These are phyloP conservation scores for Drosophila greeni DNA, from an alignment of 2,888 invertebrate species.

Conservation along the genomic window DNA sequence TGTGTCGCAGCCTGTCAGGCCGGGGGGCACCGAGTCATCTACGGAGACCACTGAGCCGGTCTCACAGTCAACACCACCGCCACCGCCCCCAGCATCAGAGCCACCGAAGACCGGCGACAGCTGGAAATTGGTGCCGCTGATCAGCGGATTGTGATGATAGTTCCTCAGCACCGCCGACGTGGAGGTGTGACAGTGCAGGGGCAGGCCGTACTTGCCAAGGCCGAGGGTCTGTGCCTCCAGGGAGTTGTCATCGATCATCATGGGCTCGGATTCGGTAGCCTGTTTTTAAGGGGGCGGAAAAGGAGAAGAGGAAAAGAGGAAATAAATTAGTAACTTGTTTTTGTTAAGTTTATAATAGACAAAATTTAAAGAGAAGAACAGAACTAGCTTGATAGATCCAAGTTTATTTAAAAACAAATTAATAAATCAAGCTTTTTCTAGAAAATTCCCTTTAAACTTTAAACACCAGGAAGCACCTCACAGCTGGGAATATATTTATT, in stretches of 20 bases:
- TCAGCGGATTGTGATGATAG: conserved; percentile 76
- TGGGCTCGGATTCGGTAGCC: conserved; percentile 40
- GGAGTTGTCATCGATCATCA: conserved; percentile 61
- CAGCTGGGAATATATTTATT: conserved; percentile 1
- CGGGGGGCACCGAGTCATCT: conserved; percentile 74
- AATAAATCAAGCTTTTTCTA: not conserved
- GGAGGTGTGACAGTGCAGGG: conserved; percentile 61
- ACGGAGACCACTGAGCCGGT: conserved; percentile 49
- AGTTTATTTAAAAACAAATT: no score
- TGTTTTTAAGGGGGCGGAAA: conserved; percentile 32
- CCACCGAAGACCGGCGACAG: conserved; percentile 66
- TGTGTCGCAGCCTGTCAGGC: conserved; percentile 68
- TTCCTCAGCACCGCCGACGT: conserved; percentile 68
- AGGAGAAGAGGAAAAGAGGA: conserved; percentile 23
- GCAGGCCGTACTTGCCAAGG: conserved; percentile 40
- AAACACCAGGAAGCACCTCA: conserved; percentile 4
- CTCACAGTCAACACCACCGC: conserved; percentile 41
- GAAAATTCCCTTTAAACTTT: not conserved
- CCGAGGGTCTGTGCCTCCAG: conserved; percentile 39
- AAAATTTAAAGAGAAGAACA: not conserved
- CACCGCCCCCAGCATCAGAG: conserved; percentile 45
- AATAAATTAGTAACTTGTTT: conserved; percentile 22
- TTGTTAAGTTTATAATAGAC: not conserved
- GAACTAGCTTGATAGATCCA: not conserved
- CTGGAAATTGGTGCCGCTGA: conserved; percentile 73